These are phyloP conservation scores for Clistopyga incitator DNA, from an alignment of 2,888 invertebrate species.

Conservation along the genomic window DNA sequence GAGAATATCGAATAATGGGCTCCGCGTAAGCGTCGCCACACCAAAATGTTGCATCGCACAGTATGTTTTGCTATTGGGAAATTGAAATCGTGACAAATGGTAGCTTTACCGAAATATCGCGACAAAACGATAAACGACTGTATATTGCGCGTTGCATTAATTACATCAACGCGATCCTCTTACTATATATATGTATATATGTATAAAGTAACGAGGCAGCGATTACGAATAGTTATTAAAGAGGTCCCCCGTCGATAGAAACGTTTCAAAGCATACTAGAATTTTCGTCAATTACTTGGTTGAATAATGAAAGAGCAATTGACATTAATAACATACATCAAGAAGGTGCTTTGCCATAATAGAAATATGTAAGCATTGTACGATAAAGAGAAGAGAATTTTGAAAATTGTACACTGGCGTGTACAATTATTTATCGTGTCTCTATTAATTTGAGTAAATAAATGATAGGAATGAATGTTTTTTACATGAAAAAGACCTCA, in stretches of 20 bases:
- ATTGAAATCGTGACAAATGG: conserved; percentile 66
- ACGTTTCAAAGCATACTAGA: neutral
- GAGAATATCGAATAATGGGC: conserved; percentile 18
- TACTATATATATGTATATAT: conserved; percentile 8
- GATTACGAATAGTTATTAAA: conserved; percentile 23
- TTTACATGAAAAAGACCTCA: too few species aligned
- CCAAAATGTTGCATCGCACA: conserved; percentile 37
- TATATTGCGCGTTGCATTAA: conserved; percentile 45
- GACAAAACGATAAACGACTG: conserved; percentile 64
- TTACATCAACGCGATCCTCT: conserved; percentile 33
- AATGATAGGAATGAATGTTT: too few species aligned
- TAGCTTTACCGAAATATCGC: conserved; percentile 55
- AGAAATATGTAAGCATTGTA: neutral
- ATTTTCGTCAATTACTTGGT: neutral
- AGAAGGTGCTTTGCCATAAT: too few species aligned
- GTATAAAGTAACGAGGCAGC: neutral
- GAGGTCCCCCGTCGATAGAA: neutral
- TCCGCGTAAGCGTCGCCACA: conserved; percentile 27
- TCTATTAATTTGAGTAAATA: neutral
- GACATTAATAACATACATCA: neutral
- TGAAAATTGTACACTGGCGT: too few species aligned
- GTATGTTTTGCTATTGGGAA: conserved; percentile 57
- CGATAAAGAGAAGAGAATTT: too few species aligned
- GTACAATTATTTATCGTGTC: too few species aligned
- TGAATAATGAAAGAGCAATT: neutral